Evolutionary conservation across 2,888 invertebrate species (phyloP).

Genomic region (Melieria crassipennis): DNA sequence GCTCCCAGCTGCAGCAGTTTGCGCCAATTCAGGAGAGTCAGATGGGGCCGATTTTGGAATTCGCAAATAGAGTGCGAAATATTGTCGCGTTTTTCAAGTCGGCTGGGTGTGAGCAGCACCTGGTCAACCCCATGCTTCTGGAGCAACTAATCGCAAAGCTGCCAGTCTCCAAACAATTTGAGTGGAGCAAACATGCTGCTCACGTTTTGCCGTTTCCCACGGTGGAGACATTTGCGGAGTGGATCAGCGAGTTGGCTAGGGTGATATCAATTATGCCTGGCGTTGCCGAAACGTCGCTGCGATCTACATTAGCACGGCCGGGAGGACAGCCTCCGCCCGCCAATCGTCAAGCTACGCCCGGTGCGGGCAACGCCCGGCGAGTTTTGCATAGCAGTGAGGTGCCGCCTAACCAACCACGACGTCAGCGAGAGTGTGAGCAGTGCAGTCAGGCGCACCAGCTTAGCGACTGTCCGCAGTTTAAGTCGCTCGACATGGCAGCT

Average conservation of each 20-base stretch:
- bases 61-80: neutral
- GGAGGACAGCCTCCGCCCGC: too few relatives aligned
- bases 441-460: too few relatives aligned
- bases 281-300: too few relatives aligned
- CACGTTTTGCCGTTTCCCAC: neutral
- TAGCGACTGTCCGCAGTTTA: too few relatives aligned
- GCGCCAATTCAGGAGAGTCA: neutral
- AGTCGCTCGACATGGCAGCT: too few relatives aligned
- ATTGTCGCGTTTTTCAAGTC: constrained; percentile 6
- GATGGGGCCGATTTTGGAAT: neutral
- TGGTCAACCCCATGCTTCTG: neutral
- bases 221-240: constrained; percentile 3
- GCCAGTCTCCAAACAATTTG: neutral
- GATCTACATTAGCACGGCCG: too few relatives aligned
- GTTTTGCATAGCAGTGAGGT: too few relatives aligned
- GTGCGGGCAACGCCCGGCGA: too few relatives aligned
- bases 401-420: too few relatives aligned
- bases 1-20: constrained; percentile 10
- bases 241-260: neutral
- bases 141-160: neutral
- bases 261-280: neutral
- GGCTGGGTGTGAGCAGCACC: neutral
- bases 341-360: too few relatives aligned
- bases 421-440: too few relatives aligned
- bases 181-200: neutral